phyloP scores from a whole-genome alignment of 2,797 vertebrate genomes.

The Catamblyrhynchus diadema region DNA sequence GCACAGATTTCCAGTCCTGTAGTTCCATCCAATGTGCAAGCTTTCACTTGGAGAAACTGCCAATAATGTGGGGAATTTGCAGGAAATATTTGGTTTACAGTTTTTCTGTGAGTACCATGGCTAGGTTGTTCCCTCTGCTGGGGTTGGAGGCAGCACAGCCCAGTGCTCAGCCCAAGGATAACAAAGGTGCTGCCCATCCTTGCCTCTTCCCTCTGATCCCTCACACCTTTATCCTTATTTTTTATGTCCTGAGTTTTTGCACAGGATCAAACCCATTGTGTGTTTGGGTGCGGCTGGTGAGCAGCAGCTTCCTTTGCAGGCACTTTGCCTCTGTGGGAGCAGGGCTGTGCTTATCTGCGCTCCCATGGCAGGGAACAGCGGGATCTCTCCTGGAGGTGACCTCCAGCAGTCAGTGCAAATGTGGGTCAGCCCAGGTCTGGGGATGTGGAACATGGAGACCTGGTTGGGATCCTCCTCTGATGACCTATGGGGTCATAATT shows the following conservation, averaged over 20 bases:
- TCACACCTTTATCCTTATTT: neutral
- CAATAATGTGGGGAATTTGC: neutral
- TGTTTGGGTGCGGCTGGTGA: neutral
- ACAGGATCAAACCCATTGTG: fast-evolving
- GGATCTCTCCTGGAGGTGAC: neutral
- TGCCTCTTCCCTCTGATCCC: neutral
- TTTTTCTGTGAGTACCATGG: neutral
- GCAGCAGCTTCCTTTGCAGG: neutral
- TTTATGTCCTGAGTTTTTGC: fast-evolving
- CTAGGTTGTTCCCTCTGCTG: neutral
- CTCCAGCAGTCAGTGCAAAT: neutral
- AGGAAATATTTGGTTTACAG: neutral
- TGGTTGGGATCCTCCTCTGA: neutral
- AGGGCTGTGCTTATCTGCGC: neutral
- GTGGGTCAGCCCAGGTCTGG: neutral
- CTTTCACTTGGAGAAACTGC: neutral
- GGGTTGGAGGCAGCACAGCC: neutral
- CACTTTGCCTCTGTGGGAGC: neutral
- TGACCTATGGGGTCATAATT: neutral
- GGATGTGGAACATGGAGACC: neutral
- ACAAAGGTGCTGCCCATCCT: neutral
- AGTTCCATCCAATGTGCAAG: neutral
- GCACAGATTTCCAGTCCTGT: neutral
- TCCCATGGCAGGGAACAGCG: neutral
- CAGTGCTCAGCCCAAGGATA: neutral